phyloP scores from a whole-genome alignment of 2,888 invertebrate species.

The Acleris emargana region DNA sequence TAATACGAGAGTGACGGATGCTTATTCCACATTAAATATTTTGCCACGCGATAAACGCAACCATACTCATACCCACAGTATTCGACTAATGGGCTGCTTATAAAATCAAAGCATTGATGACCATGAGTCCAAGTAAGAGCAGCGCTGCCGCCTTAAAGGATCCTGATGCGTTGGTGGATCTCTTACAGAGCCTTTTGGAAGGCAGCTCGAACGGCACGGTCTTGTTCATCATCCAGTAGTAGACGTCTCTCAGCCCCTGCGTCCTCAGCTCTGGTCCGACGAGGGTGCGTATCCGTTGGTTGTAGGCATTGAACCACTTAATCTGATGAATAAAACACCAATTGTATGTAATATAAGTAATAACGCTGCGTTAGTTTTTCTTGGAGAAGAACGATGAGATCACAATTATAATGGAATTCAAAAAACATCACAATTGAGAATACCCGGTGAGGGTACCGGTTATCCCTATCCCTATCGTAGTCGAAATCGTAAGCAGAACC shows the following conservation, averaged over 20 bases:
- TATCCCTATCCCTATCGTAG: too few species aligned
- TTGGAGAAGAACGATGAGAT: too few species aligned
- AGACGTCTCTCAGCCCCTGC: constrained; percentile 87
- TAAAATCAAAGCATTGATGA: not conserved
- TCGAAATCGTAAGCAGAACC: too few species aligned
- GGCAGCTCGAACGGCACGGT: constrained; percentile 85
- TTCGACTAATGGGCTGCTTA: not conserved
- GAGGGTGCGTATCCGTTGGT: constrained; percentile 87
- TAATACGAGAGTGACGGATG: too few species aligned
- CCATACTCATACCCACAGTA: too few species aligned
- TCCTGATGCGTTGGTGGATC: constrained; percentile 14
- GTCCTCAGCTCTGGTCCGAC: constrained; percentile 90
- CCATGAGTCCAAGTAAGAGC: not conserved
- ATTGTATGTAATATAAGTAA: constrained; percentile 2
- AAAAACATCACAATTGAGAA: too few species aligned
- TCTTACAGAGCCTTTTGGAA: constrained; percentile 52
- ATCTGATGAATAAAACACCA: constrained; percentile 77
- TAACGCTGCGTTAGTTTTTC: not conserved
- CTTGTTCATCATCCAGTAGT: constrained; percentile 93
- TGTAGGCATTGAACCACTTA: constrained; percentile 91
- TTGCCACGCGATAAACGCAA: too few species aligned
- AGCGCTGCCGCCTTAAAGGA: not conserved
- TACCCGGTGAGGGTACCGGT: too few species aligned
- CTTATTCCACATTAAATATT: too few species aligned
- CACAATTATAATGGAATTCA: too few species aligned